Evolutionary conservation across 2,888 invertebrate genomes (phyloP).

Genomic region (Lamellibrachia satsuma): DNA sequence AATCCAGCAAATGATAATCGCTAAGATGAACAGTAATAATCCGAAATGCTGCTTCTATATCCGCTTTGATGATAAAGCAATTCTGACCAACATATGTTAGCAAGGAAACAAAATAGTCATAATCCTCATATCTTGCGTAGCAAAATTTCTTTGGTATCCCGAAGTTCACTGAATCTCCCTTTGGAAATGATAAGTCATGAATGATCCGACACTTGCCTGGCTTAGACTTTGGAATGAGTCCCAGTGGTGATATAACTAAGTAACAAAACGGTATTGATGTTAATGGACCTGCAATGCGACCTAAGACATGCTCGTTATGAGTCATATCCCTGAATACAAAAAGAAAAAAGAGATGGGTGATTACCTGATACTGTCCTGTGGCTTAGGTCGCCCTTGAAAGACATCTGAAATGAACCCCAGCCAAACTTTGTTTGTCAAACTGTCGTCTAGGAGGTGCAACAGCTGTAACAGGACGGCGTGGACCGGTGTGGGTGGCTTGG

Average conservation of each 20-base stretch:
- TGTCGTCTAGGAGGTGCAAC: background rate
- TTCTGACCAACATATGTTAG: background rate
- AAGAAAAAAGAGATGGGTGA: background rate
- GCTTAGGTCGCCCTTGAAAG: background rate
- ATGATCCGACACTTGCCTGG: background rate
- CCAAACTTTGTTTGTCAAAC: background rate
- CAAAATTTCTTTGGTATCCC: background rate
- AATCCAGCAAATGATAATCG: background rate
- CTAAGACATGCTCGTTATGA: background rate
- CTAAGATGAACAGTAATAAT: background rate
- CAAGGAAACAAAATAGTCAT: background rate
- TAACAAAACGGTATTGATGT: background rate
- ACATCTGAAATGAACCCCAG: background rate
- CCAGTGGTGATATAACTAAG: background rate
- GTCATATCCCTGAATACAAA: background rate
- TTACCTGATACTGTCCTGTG: background rate
- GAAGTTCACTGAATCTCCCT: background rate
- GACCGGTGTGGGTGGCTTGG: no score
- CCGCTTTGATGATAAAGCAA: background rate
- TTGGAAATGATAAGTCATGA: background rate
- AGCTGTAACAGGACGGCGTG: no score
- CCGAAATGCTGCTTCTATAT: background rate
- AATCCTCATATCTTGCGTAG: background rate
- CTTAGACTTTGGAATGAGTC: background rate
- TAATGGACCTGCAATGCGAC: slow-evolving; percentile 18